Conservation (phyloP, 30 jellyfish, hydroid and myxozoan species). For the Cassiopea andromeda region DNA sequence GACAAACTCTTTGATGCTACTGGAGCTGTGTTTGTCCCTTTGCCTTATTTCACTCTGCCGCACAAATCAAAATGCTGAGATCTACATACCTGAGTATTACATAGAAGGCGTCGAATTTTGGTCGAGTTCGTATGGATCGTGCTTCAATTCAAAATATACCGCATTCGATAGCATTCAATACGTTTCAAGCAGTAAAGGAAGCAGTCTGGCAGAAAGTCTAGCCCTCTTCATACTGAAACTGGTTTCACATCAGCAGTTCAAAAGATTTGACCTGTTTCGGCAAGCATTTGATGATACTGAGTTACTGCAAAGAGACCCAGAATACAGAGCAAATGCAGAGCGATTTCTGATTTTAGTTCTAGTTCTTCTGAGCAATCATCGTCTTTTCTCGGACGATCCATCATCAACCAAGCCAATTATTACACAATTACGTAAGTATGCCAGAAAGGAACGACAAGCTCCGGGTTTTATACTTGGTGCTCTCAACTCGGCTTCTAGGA, state of each 20-base stretch:
- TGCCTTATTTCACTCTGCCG: constrained; percentile 50
- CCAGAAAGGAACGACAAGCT: neutral
- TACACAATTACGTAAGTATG: neutral
- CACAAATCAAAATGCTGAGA: neutral
- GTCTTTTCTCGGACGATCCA: neutral
- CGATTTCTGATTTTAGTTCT: constrained; percentile 28
- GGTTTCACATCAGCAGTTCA: neutral
- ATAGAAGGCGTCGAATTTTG: constrained; percentile 47
- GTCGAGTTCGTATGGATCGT: constrained; percentile 11
- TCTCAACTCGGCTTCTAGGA: neutral
- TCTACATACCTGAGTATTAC: constrained; percentile 44
- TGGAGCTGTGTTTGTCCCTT: constrained; percentile 45
- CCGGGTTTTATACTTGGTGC: constrained; percentile 11
- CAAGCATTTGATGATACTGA: constrained; percentile 29
- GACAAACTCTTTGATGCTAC: constrained; percentile 35
- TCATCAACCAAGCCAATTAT: neutral
- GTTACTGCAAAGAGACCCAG: neutral
- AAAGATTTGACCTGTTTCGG: constrained; percentile 3
- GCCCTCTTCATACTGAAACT: neutral
- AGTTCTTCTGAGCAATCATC: constrained; percentile 31
- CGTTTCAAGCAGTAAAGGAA: constrained; percentile 1
- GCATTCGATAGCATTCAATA: constrained; percentile 29
- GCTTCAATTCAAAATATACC: constrained; percentile 10
- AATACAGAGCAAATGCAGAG: constrained; percentile 3
- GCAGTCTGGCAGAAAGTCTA: neutral